A percentile compares a stretch with the other conserved stretches of the same genome.
Conservation (phyloP, 2,888 invertebrate genomes). For the Thymelicus lineola region DNA sequence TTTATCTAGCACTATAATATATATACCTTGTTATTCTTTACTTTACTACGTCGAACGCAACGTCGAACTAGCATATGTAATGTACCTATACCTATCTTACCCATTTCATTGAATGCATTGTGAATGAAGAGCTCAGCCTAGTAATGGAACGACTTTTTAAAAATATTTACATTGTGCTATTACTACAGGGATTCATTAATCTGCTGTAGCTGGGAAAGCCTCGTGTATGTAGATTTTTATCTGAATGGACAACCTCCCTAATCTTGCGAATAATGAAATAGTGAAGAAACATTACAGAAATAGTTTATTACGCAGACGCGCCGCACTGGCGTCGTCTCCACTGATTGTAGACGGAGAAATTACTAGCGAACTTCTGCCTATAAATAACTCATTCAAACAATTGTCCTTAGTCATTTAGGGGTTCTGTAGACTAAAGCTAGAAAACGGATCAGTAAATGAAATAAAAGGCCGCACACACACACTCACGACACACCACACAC, state of each 20-base stretch:
- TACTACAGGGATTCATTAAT: background rate
- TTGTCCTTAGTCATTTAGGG: conserved; percentile 29
- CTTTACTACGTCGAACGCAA: too few species aligned
- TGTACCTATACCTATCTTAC: too few species aligned
- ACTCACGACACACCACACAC: too few species aligned
- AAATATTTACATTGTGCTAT: too few species aligned
- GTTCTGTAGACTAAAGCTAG: conserved; percentile 32
- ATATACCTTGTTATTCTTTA: too few species aligned
- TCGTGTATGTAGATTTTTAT: conserved; percentile 32
- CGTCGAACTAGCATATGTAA: too few species aligned
- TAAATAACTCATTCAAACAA: conserved; percentile 39
- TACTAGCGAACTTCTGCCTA: conserved; percentile 43
- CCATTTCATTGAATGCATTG: too few species aligned
- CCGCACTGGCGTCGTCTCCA: conserved; percentile 64
- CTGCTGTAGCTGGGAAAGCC: background rate
- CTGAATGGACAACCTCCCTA: conserved; percentile 48
- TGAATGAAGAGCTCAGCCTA: too few species aligned
- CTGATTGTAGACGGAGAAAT: conserved; percentile 52
- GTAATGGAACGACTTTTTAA: too few species aligned
- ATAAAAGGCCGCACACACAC: too few species aligned
- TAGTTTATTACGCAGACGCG: conserved; percentile 66
- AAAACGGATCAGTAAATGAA: conserved; percentile 24
- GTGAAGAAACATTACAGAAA: conserved; percentile 60
- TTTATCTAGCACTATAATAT: too few species aligned
- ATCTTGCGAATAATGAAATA: conserved; percentile 61